Conservation (phyloP, 2,797 vertebrate species). For the Gadopsis marmoratus region DNA sequence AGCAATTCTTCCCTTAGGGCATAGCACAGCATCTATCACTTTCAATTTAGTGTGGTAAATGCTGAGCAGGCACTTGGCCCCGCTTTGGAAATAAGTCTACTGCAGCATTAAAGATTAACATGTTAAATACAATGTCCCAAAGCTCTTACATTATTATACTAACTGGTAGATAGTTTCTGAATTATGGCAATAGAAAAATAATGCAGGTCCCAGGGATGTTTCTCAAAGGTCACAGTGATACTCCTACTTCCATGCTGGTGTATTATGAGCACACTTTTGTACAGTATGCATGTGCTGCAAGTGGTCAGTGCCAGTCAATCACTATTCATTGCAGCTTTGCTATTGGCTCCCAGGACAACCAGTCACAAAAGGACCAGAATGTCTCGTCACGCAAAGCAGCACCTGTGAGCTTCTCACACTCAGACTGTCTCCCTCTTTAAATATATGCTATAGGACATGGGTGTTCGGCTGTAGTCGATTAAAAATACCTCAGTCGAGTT, state of each 20-base stretch:
- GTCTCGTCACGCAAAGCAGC: constrained; percentile 69
- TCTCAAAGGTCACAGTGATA: not conserved
- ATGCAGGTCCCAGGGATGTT: not conserved
- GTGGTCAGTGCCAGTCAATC: not conserved
- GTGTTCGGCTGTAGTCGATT: not conserved
- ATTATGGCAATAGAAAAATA: not conserved
- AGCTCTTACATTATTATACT: not conserved
- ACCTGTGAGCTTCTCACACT: constrained; percentile 80
- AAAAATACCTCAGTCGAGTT: constrained; percentile 10
- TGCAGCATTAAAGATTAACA: not conserved
- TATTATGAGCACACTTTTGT: not conserved
- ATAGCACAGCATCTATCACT: constrained; percentile 9
- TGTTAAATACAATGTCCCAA: not conserved
- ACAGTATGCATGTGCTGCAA: not conserved
- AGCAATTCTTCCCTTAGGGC: not conserved
- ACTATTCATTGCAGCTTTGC: constrained; percentile 27
- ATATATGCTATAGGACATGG: not conserved
- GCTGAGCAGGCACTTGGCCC: not conserved
- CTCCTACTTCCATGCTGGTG: not conserved
- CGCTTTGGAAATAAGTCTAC: not conserved
- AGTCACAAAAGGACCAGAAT: constrained; percentile 58
- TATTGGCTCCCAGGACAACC: constrained; percentile 63
- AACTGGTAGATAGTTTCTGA: not conserved
- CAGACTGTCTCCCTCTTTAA: not conserved
- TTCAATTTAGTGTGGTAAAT: not conserved